These are phyloP conservation scores for Pogona vitticeps DNA, from an alignment of 2,113 vertebrate species.

Conservation along the genomic window DNA sequence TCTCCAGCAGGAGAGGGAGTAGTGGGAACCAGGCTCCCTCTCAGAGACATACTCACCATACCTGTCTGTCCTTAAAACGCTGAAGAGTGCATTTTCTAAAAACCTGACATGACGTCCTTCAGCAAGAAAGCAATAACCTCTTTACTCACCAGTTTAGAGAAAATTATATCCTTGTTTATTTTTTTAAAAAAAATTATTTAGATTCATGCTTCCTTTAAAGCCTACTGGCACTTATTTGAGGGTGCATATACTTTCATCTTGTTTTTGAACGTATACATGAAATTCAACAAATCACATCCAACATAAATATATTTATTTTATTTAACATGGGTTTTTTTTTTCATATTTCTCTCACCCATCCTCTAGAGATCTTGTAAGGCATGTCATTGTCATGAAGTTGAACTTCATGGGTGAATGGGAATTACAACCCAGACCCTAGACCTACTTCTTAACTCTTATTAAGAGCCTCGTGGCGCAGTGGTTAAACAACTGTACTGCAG, in stretches of 20 bases:
- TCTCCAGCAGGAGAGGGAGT: constrained; percentile 15
- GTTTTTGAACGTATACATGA: not conserved
- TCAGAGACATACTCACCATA: constrained; percentile 36
- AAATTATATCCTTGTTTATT: not conserved
- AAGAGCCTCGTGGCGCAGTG: no score
- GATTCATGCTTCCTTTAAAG: not conserved
- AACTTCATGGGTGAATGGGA: not conserved
- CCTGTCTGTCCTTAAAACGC: constrained; percentile 52
- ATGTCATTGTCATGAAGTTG: no score
- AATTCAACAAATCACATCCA: no score
- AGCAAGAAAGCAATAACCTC: not conserved
- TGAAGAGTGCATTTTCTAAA: not conserved
- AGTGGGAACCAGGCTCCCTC: not conserved
- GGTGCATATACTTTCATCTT: not conserved
- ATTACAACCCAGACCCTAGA: not conserved
- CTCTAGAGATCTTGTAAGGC: no score
- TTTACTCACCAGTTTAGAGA: not conserved
- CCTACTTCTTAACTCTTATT: no score
- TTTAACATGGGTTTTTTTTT: no score
- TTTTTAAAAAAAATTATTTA: no score
- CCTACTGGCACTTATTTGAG: not conserved
- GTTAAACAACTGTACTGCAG: no score
- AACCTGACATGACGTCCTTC: not conserved
- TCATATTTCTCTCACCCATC: no score
- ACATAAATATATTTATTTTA: no score